Evolutionary conservation across 2,113 vertebrate species (phyloP).

Genomic region (Dicentrarchus labrax): DNA sequence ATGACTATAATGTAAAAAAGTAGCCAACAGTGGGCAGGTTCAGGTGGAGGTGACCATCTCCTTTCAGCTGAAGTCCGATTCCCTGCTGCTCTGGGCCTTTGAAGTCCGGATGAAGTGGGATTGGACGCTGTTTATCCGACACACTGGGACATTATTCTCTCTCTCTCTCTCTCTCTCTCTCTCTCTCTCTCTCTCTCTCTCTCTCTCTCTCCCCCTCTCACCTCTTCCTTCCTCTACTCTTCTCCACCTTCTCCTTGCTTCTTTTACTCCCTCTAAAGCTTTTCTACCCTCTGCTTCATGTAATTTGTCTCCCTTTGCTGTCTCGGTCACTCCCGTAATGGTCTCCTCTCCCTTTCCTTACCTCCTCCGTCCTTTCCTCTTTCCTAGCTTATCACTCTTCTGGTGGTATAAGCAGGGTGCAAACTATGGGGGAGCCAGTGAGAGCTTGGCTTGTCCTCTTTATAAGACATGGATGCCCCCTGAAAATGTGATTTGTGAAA

Average conservation of each 20-base stretch:
- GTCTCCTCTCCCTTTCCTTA: not conserved
- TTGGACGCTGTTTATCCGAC: conserved; percentile 19
- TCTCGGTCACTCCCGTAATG: not conserved
- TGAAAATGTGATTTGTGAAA: too few relatives aligned
- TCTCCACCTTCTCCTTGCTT: not conserved
- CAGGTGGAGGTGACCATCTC: conserved; percentile 30
- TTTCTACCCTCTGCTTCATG: not conserved
- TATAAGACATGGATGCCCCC: too few relatives aligned
- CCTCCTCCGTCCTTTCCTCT: not conserved
- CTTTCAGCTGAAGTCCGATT: conserved; percentile 21
- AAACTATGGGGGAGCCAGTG: too few relatives aligned
- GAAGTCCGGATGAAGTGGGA: conserved; percentile 50
- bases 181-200: not conserved
- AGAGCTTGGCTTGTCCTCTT: too few relatives aligned
- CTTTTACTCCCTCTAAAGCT: not conserved
- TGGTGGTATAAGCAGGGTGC: too few relatives aligned
- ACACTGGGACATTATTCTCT: conserved; percentile 7
- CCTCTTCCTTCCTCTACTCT: not conserved
- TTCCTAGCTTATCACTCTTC: not conserved
- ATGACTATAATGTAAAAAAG: conserved; percentile 36
- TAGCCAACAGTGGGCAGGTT: conserved; percentile 1
- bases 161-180: not conserved
- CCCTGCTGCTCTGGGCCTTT: conserved; percentile 32
- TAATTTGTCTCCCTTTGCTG: not conserved
- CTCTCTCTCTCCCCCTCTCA: not conserved